Base-by-base conservation (phyloP, 1,140 invertebrate genomes). In the Asobara japonica region DNA sequence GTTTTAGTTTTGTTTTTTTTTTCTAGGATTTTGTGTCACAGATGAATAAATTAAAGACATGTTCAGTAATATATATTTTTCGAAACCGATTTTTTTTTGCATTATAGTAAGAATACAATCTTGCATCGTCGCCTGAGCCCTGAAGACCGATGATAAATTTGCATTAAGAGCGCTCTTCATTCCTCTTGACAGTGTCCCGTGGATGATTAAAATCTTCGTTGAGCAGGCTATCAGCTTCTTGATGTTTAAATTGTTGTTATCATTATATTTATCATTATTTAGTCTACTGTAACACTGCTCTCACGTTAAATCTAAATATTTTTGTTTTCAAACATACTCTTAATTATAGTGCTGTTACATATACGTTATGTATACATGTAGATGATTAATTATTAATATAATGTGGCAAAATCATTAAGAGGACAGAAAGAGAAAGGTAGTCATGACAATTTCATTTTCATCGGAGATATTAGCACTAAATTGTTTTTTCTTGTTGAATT, bases 71-170 rank as follows among this genome's bases (percentile, higher is more conserved):
- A 80, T 76, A 73, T 82, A 80, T 82, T 80, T 83, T 81, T 80
- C 77, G 73, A 80, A 82, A 79, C 80, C 80, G 76, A 82, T 56
- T 60, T 30, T 60, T 45, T 69, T 69, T 69, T 73, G 31, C 61
- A 69, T 69, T 81, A 81, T 82, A 78, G 73, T 79, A 79, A 78
- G 83, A 79, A 84, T 84, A 84, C 82, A 84, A 82, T 83, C 82
- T 83, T 83, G 74, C 71, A 79, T 80, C 78, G 78, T 80, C 65
- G 69, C 68, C 75, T 51, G 73, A 78, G 51, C 51, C 72, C 75
- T 74, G 77, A 76, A 76, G 78, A 77, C 65, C 48, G 74, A 72
- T 70, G 78, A 76, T 67, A 25, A 38, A 69, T 73, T 69, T 45
- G 74, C 74, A 62, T 48, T 60, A 48, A 60, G 66, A 72, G 45